Base-by-base conservation (phyloP, 2,797 vertebrate genomes). In the Danio albolineatus region DNA sequence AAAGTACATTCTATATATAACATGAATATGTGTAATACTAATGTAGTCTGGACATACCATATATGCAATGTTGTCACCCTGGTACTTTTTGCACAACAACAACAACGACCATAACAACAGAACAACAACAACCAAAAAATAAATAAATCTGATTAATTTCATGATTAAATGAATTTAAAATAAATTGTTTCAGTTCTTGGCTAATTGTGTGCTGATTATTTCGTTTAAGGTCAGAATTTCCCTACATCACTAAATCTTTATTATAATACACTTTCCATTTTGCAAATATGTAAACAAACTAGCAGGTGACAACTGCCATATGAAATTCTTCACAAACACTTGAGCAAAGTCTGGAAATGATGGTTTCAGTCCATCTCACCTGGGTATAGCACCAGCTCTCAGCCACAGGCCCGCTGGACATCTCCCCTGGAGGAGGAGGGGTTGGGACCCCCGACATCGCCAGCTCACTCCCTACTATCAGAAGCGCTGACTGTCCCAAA, bases 371-470 rank as follows among this genome's bases (percentile, higher is more conserved):
- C 13, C 8, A 36, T 44, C 62, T 61, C 94, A 98, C 97, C 96
- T 99, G 97, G 89, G 97, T 99, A 87, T 98, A 98, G 95, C 97
- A 99, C 97, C 97, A 98, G 93, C 97, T 98, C 93, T 99, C 97
- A 89, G 97, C 97, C 92, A 98, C 94, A 92, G 97, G 97, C 88
- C 96, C 96, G 92, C 95, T 90, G 89, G 97, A 95, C 96, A 97
- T 96, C 93, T 98, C 97, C 94, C 95, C 96, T 69, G 94, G 94
- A 86, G 97, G 95, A 94, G 96, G 96, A 87, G 97, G 96, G 85
- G 95, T 97, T 84, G 96, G 94, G 90, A 96, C 96, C 90, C 94
- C 95, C 91, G 97, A 97, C 97, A 99, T 98, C 87, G 91, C 94
- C 90, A 92, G 92, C 90, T 91, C 90, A 56, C 76, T 85, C 46